Base-by-base conservation (phyloP, 2,113 vertebrate species). In the Lophius piscatorius region DNA sequence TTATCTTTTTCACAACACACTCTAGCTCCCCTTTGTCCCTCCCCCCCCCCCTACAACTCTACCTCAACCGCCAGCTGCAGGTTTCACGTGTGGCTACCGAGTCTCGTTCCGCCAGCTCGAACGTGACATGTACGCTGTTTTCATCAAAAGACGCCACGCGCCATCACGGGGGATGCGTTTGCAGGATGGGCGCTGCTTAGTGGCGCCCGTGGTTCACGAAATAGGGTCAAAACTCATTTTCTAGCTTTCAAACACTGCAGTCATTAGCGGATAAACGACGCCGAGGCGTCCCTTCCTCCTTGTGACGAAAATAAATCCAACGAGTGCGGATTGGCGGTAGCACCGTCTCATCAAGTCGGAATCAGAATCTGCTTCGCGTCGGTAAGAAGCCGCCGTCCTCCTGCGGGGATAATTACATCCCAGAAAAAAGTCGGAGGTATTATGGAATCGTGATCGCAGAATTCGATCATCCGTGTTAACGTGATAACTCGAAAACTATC, bases 1-100 rank as follows among this genome's bases (percentile, higher is more conserved):
- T 90, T 88, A 86, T 82, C 46, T 78, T 71, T 74, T 86, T 80
- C 80, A 65, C 59, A 61, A 50, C 57, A 16, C 1, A 5, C 17
- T 33, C 50, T 39, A 51, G 45, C 24, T 62, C 57, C 42, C 33
- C 65, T 76, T 49, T 63, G 58, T 68, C 46, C 45, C 12, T 36
- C 17, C 24, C 9, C 46, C 45, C 12, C 40, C 17, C 24, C 9
- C 44, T 57, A 4, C 21, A 60, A 35, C 66, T 35, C 8, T 0
- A 50, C 35, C 33, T 34, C 45, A 18, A 38, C 39, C 63, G 23
- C 16, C 4, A 5, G 61, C 48, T 13, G 61, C 6, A 41, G 68
- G 33, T 28, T 57, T 34, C 22, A 23, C 31, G 56, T n/a, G 56
- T 13, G 9, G 6, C 14, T 23, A 18, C 6, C 39, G 20, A 1